Base-by-base conservation (phyloP, 2,888 invertebrate species). In the Ichneumon xanthorius region DNA sequence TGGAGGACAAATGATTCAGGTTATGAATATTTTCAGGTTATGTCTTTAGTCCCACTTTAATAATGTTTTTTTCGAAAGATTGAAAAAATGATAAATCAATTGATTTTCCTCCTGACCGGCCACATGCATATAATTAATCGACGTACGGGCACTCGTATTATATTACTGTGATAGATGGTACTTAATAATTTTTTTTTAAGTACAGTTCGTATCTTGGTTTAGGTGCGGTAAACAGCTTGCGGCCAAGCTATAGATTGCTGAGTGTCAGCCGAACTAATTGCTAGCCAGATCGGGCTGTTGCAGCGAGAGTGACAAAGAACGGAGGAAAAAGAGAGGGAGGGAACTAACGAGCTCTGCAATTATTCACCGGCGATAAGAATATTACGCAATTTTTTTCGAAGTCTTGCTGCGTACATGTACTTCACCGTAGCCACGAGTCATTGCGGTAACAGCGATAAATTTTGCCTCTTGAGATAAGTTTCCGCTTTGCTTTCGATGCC, bases 311-410 rank as follows among this genome's bases (percentile, higher is more conserved):
- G 4, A 70, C 30, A 45, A 22, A 68, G 40, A 37, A 55, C 9
- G 37, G 19, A n/a, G 55, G 26, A 58, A 58, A 58, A 1, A 26
- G 4, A 22, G 22, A 53, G 19, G 14, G 72, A 55, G 14, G 19
- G 14, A 72, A 40, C 30, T 72, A 53, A 26, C 37, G 19, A 72
- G 53, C 37, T 5, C 14, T 55, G 22, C 37, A 72, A 72, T 55
- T 72, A 55, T 55, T 72, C 55, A 72, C 72, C 37, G 33, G 40
- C 72, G 72, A 22, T 72, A 72, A 53, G 55, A 55, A 37, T 37
- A 22, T 37, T 33, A n/a, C 37, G 55, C 33, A 55, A 72, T 7
- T 72, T n/a, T 11, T 33, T 30, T 22, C 48, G n/a, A 11, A 16
- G n/a, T 19, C 26, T 53, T 6, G 4, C 19, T 30, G 30, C 50